Conservation (phyloP, 1,140 invertebrate species). For the Probaryconus sp. region DNA sequence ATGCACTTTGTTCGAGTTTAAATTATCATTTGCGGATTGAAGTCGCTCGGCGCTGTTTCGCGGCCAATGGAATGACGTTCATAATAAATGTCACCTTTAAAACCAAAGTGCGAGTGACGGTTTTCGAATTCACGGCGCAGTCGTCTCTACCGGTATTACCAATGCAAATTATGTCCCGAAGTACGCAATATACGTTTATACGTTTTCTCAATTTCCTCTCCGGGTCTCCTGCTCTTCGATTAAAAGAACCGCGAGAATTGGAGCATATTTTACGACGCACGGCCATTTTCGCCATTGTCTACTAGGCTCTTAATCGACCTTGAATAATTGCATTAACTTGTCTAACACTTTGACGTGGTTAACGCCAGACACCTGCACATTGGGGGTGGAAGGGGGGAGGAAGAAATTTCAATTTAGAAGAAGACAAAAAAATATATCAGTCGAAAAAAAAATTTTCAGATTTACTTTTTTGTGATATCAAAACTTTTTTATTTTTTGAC, state of each 20-base stretch:
- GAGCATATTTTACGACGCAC: constrained; percentile 19
- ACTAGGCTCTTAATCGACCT: constrained; percentile 14
- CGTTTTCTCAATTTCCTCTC: constrained; percentile 37
- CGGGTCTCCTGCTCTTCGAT: constrained; percentile 15
- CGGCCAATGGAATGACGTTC: constrained; percentile 6
- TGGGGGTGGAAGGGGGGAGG: too few species aligned
- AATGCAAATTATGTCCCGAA: constrained; percentile 26
- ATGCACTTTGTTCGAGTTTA: constrained; percentile 11
- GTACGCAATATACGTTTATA: constrained; percentile 24
- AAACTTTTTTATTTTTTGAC: too few species aligned
- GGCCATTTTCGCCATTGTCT: constrained; percentile 23
- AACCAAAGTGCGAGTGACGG: neutral
- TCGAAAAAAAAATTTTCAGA: too few species aligned
- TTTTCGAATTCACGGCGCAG: too few species aligned
- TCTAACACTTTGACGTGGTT: too few species aligned
- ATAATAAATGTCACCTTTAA: constrained; percentile 21
- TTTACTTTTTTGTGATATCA: too few species aligned
- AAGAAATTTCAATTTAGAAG: too few species aligned
- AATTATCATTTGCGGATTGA: constrained; percentile 2
- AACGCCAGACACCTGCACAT: too few species aligned
- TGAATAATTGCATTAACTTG: constrained; percentile 21
- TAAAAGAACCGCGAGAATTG: constrained; percentile 35
- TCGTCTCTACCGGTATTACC: constrained; percentile 14
- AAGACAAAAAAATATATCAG: too few species aligned
- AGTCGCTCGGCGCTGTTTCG: too few species aligned